Evolutionary conservation across 2,113 vertebrate genomes (phyloP).

Genomic region (Hemiprocne comata): DNA sequence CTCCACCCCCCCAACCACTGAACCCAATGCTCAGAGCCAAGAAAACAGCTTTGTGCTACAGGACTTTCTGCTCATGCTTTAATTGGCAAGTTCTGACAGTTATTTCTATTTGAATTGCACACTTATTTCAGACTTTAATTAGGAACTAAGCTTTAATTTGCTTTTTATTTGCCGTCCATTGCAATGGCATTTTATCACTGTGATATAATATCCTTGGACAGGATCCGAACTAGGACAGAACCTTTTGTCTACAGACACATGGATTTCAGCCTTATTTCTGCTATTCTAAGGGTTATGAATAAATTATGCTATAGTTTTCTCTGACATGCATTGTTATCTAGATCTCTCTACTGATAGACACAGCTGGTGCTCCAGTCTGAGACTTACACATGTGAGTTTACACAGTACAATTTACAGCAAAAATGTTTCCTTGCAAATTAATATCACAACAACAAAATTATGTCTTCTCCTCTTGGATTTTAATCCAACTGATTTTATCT

Average conservation of each 20-base stretch:
- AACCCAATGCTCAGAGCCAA: background rate
- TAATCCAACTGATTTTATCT: conserved; percentile 41
- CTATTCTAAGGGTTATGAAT: background rate
- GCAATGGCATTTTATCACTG: background rate
- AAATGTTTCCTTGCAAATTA: background rate
- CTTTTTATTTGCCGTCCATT: background rate
- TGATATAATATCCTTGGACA: background rate
- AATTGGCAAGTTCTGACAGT: background rate
- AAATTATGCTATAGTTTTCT: conserved; percentile 18
- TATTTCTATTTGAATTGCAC: background rate
- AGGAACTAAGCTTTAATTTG: background rate
- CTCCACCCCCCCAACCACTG: background rate
- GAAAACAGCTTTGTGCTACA: background rate
- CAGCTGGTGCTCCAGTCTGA: conserved; percentile 11
- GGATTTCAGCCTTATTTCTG: conserved; percentile 20
- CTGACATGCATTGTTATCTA: background rate
- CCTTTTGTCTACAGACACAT: background rate
- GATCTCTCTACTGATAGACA: conserved; percentile 1
- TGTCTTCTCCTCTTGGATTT: background rate
- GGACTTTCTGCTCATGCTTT: background rate
- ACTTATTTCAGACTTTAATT: background rate
- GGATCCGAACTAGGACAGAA: background rate
- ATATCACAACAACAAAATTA: background rate
- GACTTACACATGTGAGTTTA: background rate
- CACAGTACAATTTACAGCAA: background rate